These are phyloP conservation scores for Caenorhabditis sinica DNA, from an alignment of 2,888 invertebrate genomes.

Conservation along the genomic window DNA sequence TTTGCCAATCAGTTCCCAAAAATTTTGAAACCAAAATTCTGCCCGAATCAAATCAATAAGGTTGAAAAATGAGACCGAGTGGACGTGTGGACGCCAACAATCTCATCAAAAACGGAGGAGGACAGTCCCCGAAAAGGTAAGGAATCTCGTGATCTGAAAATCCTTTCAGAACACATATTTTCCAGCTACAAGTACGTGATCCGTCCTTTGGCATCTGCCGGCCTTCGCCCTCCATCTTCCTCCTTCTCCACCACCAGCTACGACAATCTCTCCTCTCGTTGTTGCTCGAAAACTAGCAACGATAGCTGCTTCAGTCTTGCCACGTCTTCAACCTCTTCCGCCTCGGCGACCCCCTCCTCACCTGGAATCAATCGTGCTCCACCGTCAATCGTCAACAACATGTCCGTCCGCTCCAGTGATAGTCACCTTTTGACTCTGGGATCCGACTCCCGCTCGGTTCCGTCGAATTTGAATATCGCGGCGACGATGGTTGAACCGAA, in stretches of 20 bases:
- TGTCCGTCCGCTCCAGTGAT: conserved; percentile 15
- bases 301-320: background rate
- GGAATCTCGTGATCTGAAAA: too few relatives aligned
- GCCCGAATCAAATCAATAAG: too few relatives aligned
- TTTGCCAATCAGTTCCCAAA: too few relatives aligned
- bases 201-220: background rate
- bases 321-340: background rate
- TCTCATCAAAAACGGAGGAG: conserved; percentile 4
- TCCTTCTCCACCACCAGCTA: conserved; percentile 13
- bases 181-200: background rate
- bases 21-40: too few relatives aligned
- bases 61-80: conserved; percentile 36
- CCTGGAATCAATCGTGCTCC: too few relatives aligned
- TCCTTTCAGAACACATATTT: too few relatives aligned
- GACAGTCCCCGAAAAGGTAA: too few relatives aligned
- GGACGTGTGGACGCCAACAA: conserved; percentile 28
- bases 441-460: conserved; percentile 27
- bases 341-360: too few relatives aligned
- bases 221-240: too few relatives aligned
- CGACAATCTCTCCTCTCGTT: conserved; percentile 11
- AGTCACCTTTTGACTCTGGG: conserved; percentile 50
- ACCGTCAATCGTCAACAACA: too few relatives aligned
- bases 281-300: background rate
- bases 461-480: conserved; percentile 30
- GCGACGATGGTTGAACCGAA: conserved; percentile 46